Evolutionary conservation across 2,113 vertebrate genomes (phyloP).

Genomic region (Scomber japonicus): DNA sequence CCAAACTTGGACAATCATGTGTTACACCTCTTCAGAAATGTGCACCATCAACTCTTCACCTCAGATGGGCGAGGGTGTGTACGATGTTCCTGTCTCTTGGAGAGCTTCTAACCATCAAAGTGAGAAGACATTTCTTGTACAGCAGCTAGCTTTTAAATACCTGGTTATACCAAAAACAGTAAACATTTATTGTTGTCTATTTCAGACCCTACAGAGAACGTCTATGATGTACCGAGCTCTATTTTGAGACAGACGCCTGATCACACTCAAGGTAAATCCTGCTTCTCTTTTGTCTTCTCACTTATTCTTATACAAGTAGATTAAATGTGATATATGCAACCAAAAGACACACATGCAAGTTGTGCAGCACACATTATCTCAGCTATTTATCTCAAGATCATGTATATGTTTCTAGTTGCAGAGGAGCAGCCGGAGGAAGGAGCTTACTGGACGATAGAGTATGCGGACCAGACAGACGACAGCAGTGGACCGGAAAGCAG

Average conservation of each 20-base stretch:
- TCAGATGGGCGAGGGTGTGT: conserved; percentile 58
- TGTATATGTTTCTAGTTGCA: conserved; percentile 54
- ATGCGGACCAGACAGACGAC: conserved; percentile 40
- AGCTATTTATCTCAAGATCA: not conserved
- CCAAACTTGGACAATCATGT: not conserved
- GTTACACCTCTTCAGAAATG: conserved; percentile 16
- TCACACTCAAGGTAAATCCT: conserved; percentile 61
- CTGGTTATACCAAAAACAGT: not conserved
- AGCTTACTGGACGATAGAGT: conserved; percentile 44
- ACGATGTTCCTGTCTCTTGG: conserved; percentile 72
- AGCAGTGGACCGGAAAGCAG: conserved; percentile 10
- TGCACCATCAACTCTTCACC: not conserved
- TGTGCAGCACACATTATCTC: not conserved
- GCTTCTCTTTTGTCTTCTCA: not conserved
- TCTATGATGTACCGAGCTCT: conserved; percentile 81
- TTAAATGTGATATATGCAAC: not conserved
- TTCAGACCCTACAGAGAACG: conserved; percentile 64
- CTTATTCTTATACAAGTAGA: not conserved
- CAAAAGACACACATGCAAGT: too few species aligned
- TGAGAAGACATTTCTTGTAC: conserved; percentile 20
- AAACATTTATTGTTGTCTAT: not conserved
- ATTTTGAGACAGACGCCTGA: conserved; percentile 54
- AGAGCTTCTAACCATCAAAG: conserved; percentile 37
- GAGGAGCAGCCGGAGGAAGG: conserved; percentile 44
- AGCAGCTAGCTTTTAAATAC: not conserved